Evolutionary conservation across 2,113 vertebrate genomes (phyloP).

Genomic region (Sisor rabdophorus): DNA sequence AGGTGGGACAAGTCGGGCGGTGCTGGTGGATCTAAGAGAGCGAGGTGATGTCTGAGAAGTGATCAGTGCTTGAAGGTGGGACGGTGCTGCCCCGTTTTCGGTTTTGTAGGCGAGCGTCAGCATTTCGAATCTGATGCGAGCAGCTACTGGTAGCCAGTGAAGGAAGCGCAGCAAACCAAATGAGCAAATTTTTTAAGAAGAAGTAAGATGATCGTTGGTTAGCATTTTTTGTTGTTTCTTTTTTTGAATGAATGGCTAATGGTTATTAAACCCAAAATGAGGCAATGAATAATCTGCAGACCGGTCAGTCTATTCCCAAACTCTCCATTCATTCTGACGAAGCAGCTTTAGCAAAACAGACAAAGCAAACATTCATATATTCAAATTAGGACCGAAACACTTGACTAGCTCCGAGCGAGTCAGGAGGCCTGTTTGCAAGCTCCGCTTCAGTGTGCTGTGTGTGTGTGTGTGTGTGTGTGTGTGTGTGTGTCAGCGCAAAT

Average conservation of each 20-base stretch:
- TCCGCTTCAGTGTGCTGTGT: slow-evolving; percentile 62
- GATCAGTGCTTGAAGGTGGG: too few relatives aligned
- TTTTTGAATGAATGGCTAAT: not conserved
- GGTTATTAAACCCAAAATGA: not conserved
- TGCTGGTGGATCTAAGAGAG: too few relatives aligned
- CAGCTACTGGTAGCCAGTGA: too few relatives aligned
- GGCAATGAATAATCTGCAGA: not conserved
- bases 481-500: slow-evolving; percentile 64
- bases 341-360: slow-evolving; percentile 61
- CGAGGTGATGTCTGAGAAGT: too few relatives aligned
- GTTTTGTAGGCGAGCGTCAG: too few relatives aligned
- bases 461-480: slow-evolving; percentile 28
- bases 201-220: not conserved
- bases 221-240: not conserved
- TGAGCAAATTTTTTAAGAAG: not conserved
- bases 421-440: slow-evolving; percentile 68
- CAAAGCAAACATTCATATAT: slow-evolving; percentile 76
- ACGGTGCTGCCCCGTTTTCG: too few relatives aligned
- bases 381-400: slow-evolving; percentile 79
- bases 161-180: too few relatives aligned
- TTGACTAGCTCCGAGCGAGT: slow-evolving; percentile 66
- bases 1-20: too few relatives aligned
- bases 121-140: too few relatives aligned
- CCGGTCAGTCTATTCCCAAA: slow-evolving; percentile 45
- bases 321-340: slow-evolving; percentile 49